phyloP scores from a whole-genome alignment of 2,888 invertebrate genomes.

The Ochropacha duplaris region DNA sequence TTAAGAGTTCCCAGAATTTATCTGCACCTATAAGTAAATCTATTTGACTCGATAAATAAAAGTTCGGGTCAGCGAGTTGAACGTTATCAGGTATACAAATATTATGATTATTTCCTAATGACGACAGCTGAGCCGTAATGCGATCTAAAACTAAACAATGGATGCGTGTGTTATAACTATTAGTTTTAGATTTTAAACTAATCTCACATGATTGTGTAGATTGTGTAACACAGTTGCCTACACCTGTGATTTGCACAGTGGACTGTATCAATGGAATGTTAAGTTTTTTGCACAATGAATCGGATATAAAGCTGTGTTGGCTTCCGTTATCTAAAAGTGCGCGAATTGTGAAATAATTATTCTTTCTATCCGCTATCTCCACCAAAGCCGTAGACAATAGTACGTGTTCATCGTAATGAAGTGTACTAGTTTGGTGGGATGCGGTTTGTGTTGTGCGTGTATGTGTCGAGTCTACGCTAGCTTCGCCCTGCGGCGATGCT shows the following conservation, averaged over 20 bases:
- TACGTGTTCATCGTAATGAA: slow-evolving; percentile 9
- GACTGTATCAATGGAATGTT: too few species aligned
- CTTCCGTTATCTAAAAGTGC: slow-evolving; percentile 24
- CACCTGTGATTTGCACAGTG: too few species aligned
- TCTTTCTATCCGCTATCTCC: slow-evolving; percentile 12
- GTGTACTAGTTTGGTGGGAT: slow-evolving; percentile 1
- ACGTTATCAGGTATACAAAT: too few species aligned
- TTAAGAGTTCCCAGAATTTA: slow-evolving; percentile 18
- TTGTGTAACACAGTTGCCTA: too few species aligned
- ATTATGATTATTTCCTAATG: too few species aligned
- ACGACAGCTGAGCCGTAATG: too few species aligned
- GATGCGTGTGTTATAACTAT: too few species aligned
- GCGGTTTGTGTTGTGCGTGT: slow-evolving; percentile 4
- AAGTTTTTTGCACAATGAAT: slow-evolving; percentile 13
- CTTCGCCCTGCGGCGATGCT: background rate
- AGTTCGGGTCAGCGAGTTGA: slow-evolving; percentile 13
- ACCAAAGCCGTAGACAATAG: slow-evolving; percentile 26
- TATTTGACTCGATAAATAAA: slow-evolving; percentile 6
- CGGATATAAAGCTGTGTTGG: slow-evolving; percentile 18
- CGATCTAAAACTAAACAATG: too few species aligned
- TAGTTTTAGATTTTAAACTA: too few species aligned
- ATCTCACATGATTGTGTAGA: too few species aligned
- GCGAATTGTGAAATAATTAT: slow-evolving; percentile 16
- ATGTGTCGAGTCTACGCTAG: background rate
- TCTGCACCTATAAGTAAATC: slow-evolving; percentile 13